A percentile compares a stretch with the other conserved stretches of the same genome.
Conservation (phyloP, 2,888 invertebrate species). For the Sipha maydis region DNA sequence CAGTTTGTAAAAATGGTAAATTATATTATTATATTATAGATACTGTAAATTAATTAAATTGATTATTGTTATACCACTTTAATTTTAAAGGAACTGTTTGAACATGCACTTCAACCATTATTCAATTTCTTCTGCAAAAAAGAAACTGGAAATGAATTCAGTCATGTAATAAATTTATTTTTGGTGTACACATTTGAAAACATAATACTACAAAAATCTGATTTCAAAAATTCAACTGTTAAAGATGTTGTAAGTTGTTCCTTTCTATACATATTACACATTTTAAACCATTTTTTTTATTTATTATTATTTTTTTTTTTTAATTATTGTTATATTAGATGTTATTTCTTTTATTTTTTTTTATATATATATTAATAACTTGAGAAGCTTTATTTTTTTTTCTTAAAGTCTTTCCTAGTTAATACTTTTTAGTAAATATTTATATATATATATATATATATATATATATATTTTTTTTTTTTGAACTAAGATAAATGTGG, state of each 20-base stretch:
- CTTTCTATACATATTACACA: neutral
- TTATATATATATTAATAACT: neutral
- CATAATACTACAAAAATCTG: slow-evolving; percentile 27
- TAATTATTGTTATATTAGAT: neutral
- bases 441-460: too few species aligned
- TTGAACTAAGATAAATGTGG: neutral
- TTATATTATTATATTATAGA: neutral
- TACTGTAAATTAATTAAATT: neutral
- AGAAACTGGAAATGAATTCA: slow-evolving; percentile 37
- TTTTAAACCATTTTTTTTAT: neutral
- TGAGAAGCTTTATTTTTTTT: neutral
- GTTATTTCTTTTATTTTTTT: neutral
- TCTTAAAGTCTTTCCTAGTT: neutral
- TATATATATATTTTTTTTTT: neutral
- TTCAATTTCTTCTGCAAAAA: slow-evolving; percentile 72
- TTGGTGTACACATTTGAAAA: slow-evolving; percentile 56
- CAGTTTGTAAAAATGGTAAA: slow-evolving; percentile 45
- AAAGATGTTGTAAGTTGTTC: slow-evolving; percentile 42
- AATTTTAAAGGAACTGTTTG: slow-evolving; percentile 12
- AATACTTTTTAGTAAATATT: neutral
- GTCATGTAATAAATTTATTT: slow-evolving; percentile 38
- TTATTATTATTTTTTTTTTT: neutral
- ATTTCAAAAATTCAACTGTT: slow-evolving; percentile 32
- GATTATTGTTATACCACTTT: neutral
- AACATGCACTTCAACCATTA: slow-evolving; percentile 32